Percentiles rank a stretch among this genome's conserved stretches.
These are phyloP conservation scores for Malacosoma neustria DNA, from an alignment of 2,888 invertebrate genomes.

Conservation along the genomic window DNA sequence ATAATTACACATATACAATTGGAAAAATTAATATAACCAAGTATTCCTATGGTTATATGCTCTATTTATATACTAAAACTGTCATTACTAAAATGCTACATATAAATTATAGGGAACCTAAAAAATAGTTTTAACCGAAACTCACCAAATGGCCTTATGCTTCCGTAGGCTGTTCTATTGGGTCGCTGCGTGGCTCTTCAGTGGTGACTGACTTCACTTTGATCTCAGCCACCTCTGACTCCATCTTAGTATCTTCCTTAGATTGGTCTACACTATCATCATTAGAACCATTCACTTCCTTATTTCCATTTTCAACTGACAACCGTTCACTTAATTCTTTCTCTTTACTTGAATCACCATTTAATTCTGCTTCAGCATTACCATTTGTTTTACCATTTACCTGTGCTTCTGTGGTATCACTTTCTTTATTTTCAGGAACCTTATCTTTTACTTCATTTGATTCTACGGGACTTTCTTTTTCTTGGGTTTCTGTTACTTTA, in stretches of 20 bases:
- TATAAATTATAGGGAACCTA: too few relatives aligned
- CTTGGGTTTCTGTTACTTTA: constrained; percentile 10
- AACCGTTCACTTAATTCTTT: constrained; percentile 48
- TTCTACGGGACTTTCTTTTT: constrained; percentile 13
- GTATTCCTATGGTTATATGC: too few relatives aligned
- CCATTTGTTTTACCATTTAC: constrained; percentile 58
- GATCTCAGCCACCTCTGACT: constrained; percentile 53
- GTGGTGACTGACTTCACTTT: constrained; percentile 73
- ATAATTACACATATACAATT: too few relatives aligned
- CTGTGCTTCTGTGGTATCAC: constrained; percentile 33
- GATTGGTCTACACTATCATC: constrained; percentile 39
- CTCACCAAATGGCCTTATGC: constrained; percentile 60
- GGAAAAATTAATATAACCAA: too few relatives aligned
- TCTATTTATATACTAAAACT: too few relatives aligned
- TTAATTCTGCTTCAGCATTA: constrained; percentile 33
- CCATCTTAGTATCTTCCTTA: constrained; percentile 48
- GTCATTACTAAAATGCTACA: too few relatives aligned
- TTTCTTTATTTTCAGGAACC: constrained; percentile 20
- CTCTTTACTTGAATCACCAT: constrained; percentile 44
- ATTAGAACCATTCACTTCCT: constrained; percentile 35
- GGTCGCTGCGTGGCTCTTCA: constrained; percentile 54
- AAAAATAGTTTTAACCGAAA: too few relatives aligned
- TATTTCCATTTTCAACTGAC: constrained; percentile 49
- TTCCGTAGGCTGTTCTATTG: constrained; percentile 68
- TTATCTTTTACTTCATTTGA: constrained; percentile 13